Evolutionary conservation across 2,113 vertebrate species (phyloP), one percentile per base, ranked within the genome.

Genomic region (Onychostoma macrolepis): DNA sequence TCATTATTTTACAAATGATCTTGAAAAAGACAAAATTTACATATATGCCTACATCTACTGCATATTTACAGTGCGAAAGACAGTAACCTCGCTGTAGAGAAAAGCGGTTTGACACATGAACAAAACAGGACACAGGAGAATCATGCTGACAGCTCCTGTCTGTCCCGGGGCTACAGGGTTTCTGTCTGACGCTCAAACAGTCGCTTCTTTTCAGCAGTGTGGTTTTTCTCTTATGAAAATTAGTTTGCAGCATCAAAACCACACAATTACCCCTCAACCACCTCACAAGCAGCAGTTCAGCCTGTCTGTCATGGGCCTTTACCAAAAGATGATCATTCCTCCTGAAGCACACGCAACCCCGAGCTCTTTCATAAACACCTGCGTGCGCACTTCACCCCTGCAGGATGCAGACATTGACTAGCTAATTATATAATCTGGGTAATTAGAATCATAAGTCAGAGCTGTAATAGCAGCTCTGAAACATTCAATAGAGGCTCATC

Each of bases 391-490:
- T 83, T 71, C 41, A 76, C 45, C 72, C 86, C 88, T 72, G 84
- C 86, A 89, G 83, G 85, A 87, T 86, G 69, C 82, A 84, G 89
- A 88, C 89, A 61, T 81, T 88, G 83, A 58, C 72, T 80, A 50
- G 80, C 63, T 88, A 84, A 88, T 90, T 87, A 90, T 88, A 88
- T 86, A 86, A 90, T 90, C 82, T 86, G 84, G 45, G 87, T 86
- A 90, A 90, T 90, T 90, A 90, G 85, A 90, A 86, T 90, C 87
- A 90, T 90, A 86, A 88, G 84, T 84, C 63, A 80, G 86, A 75
- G 86, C 87, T 86, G 75, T 90, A 90, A 88, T 90, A 76, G 87
- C 56, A 90, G 89, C 80, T 82, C 87, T 87, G 89, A 63, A 88
- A 88, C 87, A 88, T 63, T 88, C 80, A 90, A 87, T 84, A 82